Base-by-base conservation (phyloP, 2,888 invertebrate genomes). In the Ophioninae sp. region DNA sequence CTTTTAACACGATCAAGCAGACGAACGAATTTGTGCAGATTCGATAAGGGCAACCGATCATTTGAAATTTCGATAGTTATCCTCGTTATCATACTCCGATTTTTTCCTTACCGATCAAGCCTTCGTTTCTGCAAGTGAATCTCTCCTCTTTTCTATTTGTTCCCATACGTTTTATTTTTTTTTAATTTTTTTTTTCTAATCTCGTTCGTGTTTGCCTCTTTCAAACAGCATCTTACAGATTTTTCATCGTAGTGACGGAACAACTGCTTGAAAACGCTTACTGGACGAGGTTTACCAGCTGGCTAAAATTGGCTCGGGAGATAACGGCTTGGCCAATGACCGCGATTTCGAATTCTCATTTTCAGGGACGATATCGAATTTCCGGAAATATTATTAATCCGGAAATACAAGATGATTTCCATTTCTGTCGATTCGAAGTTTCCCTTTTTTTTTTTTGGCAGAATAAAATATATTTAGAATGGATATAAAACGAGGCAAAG, bases 271-370 rank as follows among this genome's bases (percentile, higher is more conserved):
- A 22, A 30, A 85, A 71, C 79, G 79, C 69, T 79, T 76, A 77
- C 83, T 77, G 72, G 65, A 71, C 83, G 81, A 84, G 86, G 84
- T 85, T 86, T 86, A 85, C 85, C 85, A 84, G 86, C 83, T n/a
- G 67, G 10, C n/a, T 8, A 61, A 69, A 61, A 69, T 17, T 9
- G 30, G 30, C 17, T 17, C 17, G 68, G 51, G 51, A 69, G 17
- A 30, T 69, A 56, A 41, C 22, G 10, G 6, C 10, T 44, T 10
- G 13, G 5, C 13, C 51, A 51, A 17, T 51, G 51, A 51, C 3
- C 17, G 51, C 51, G 51, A 51, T 13, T 51, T 13, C 17, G 13
- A 51, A 17, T 51, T 51, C 20, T 59, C 59, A 22, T 59, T 59
- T 51, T 51, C 30, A 30, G 30, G 9, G 51, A 17, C 13, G 13